phyloP scores from a whole-genome alignment of 2,797 vertebrate genomes.

The Iguana delicatissima region DNA sequence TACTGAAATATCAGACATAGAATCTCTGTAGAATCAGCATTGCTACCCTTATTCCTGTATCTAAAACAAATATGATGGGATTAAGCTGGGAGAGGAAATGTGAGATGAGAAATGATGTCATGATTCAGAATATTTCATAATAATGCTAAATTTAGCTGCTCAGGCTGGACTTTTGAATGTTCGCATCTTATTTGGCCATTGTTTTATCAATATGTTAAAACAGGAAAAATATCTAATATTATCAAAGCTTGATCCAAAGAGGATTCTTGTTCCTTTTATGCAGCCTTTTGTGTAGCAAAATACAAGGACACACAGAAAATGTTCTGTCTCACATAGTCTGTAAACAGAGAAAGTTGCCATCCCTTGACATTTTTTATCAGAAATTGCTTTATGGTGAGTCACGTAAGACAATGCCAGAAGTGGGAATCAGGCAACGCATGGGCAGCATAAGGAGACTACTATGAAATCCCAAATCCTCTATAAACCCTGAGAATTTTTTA shows the following conservation, averaged over 20 bases:
- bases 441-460: too few species aligned
- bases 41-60: not conserved
- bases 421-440: not conserved
- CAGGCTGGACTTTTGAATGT: not conserved
- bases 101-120: too few species aligned
- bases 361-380: not conserved
- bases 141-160: not conserved
- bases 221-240: not conserved
- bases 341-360: not conserved
- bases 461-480: too few species aligned
- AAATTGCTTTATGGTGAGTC: not conserved
- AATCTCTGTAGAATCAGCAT: constrained; percentile 6
- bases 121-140: not conserved
- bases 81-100: not conserved
- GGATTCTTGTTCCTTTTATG: not conserved
- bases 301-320: not conserved
- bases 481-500: too few species aligned
- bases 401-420: not conserved
- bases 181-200: not conserved
- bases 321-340: not conserved
- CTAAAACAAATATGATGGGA: not conserved
- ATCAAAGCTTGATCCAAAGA: not conserved
- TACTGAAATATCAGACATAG: not conserved
- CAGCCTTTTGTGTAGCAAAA: not conserved
- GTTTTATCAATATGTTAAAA: not conserved